Evolutionary conservation across 2,797 vertebrate genomes (phyloP), one percentile per base, ranked within the genome.

Genomic region (Sphenopsis melanotis): DNA sequence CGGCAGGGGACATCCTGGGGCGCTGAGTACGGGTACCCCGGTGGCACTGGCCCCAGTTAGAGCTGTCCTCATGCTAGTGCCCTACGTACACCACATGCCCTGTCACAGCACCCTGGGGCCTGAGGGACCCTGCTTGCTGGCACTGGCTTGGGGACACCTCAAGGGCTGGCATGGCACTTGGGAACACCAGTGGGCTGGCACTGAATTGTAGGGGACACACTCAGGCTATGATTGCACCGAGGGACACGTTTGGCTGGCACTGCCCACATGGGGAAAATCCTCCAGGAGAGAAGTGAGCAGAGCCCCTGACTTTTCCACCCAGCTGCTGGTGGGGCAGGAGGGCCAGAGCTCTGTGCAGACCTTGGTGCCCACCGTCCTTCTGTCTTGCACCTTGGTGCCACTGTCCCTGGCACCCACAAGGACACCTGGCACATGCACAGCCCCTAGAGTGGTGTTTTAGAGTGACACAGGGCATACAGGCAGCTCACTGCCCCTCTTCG

Each of bases 381-480:
- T 37, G 22, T 55, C 16, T 71, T 55, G 15, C 27, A 50, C 32
- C 14, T 29, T n/a, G 9, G 34, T 77, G 52, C 30, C 27, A 26
- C 41, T 1, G 0, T 42, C 36, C n/a, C 37, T 9, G 6, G 47
- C 52, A 46, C 37, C 44, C 36, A 57, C 4, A 10, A 46, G 30
- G 47, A 61, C 42, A n/a, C 46, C 14, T 20, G 23, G 19, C 60
- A 52, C 2, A 1, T 7, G 11, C 29, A n/a, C 32, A 70, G 44
- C 17, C 19, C n/a, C 3, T 11, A 22, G 36, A 42, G 12, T 69
- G 30, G 36, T 30, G 24, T 72, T 86, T 61, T n/a, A 59, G 41
- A 36, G 57, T 30, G 66, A 59, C 49, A 63, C 5, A 5, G 37
- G 37, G 17, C 0, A 0, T 3, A 16, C 3, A 5, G 56, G n/a